Conservation (phyloP, 2,113 vertebrate genomes). For the Solenodon paradoxus region DNA sequence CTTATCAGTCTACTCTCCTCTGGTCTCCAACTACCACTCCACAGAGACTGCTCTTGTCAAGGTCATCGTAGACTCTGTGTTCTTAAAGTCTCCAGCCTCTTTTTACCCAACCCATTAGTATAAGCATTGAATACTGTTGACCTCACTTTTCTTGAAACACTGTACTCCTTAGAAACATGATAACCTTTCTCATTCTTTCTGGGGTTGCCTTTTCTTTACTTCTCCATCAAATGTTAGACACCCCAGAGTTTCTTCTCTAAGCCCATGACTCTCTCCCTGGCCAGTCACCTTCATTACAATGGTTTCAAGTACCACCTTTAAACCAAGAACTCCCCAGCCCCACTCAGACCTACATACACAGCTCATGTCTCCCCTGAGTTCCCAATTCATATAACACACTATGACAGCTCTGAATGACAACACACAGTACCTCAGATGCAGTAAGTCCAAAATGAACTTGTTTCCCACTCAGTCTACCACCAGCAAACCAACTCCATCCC, state of each 20-base stretch:
- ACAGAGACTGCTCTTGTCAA: constrained; percentile 3
- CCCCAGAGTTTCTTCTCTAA: neutral
- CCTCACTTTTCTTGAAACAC: neutral
- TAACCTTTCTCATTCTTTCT: neutral
- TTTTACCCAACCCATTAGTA: neutral
- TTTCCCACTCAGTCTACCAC: neutral
- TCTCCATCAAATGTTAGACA: neutral
- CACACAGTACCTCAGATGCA: neutral
- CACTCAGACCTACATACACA: neutral
- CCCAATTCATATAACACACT: neutral
- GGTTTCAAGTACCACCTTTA: neutral
- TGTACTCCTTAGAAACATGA: neutral
- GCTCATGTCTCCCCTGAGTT: neutral
- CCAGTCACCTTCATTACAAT: neutral
- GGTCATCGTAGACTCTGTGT: neutral
- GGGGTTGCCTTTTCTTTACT: neutral
- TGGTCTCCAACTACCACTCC: neutral
- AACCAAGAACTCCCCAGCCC: neutral
- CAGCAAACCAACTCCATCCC: neutral
- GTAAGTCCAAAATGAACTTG: neutral
- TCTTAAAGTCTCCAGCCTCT: neutral
- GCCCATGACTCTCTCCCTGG: neutral
- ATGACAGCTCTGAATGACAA: neutral
- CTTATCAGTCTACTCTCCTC: neutral
- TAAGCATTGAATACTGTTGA: neutral